Conservation (phyloP, 2,113 vertebrate species). For the Rallus limicola region DNA sequence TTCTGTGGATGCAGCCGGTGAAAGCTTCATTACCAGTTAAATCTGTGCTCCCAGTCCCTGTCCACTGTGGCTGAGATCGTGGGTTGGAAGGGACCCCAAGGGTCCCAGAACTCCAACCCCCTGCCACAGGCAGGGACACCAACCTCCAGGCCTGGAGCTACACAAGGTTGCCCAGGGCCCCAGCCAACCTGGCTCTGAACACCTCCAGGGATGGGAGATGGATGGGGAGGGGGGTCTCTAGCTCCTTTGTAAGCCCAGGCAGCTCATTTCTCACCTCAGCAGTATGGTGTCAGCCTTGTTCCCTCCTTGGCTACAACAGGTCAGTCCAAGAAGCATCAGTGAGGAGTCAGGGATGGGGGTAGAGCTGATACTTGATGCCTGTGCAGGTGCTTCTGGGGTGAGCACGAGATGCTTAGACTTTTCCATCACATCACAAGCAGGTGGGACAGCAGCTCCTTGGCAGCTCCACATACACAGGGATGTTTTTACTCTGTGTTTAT, state of each 20-base stretch:
- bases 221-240: neutral
- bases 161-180: too few relatives aligned
- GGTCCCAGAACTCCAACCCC: too few relatives aligned
- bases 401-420: rapidly evolving
- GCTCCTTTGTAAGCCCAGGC: neutral
- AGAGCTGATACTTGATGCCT: rapidly evolving
- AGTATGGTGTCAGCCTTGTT: rapidly evolving
- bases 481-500: rapidly evolving
- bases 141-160: too few relatives aligned
- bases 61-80: neutral
- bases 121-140: too few relatives aligned
- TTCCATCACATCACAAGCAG: rapidly evolving
- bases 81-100: too few relatives aligned
- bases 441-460: rapidly evolving
- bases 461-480: rapidly evolving
- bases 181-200: too few relatives aligned
- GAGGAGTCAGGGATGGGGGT: neutral
- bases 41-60: neutral
- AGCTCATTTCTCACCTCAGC: neutral
- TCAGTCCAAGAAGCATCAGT: rapidly evolving
- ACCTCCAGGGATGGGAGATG: too few relatives aligned
- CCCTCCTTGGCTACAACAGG: neutral
- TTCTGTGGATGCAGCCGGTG: neutral
- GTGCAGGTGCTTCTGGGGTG: rapidly evolving
- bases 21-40: neutral